Percentiles rank a stretch among this genome's conserved stretches.
phyloP scores from a whole-genome alignment of 2,113 vertebrate genomes.

The Passer domesticus region DNA sequence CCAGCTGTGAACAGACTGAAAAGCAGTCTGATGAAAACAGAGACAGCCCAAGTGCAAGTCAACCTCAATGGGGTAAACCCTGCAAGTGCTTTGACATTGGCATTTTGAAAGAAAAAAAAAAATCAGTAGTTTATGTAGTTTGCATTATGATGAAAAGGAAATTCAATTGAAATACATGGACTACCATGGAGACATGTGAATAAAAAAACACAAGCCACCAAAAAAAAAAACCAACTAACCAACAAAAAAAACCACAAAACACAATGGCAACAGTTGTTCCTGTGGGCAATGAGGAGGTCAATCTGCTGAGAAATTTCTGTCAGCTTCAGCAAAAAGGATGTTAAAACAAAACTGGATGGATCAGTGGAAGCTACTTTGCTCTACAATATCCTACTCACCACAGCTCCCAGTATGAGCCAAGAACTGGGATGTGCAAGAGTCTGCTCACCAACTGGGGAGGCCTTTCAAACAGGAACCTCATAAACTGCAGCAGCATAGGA shows the following conservation, averaged over 20 bases:
- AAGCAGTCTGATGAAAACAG: neutral
- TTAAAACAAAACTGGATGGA: neutral
- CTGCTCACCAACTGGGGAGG: neutral
- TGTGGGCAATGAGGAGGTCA: neutral
- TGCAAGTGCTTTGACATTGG: neutral
- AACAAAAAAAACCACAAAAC: neutral
- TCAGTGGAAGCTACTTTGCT: neutral
- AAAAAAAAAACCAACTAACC: neutral
- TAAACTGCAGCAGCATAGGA: neutral
- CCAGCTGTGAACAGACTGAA: neutral
- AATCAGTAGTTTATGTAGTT: neutral
- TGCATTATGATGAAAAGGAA: neutral
- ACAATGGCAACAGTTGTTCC: neutral
- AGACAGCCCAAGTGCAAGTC: neutral
- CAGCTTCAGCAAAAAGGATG: neutral
- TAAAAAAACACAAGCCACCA: neutral
- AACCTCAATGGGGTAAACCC: neutral
- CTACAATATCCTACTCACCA: neutral
- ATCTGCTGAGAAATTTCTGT: neutral
- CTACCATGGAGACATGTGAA: neutral
- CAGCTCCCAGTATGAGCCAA: neutral
- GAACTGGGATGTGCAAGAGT: neutral
- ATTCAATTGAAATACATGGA: neutral
- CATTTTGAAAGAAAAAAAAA: neutral
- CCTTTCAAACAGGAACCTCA: neutral